Percentiles rank a stretch among this genome's conserved stretches.
Conservation (phyloP, 2,797 vertebrate genomes). For the Gallinago solitaria region DNA sequence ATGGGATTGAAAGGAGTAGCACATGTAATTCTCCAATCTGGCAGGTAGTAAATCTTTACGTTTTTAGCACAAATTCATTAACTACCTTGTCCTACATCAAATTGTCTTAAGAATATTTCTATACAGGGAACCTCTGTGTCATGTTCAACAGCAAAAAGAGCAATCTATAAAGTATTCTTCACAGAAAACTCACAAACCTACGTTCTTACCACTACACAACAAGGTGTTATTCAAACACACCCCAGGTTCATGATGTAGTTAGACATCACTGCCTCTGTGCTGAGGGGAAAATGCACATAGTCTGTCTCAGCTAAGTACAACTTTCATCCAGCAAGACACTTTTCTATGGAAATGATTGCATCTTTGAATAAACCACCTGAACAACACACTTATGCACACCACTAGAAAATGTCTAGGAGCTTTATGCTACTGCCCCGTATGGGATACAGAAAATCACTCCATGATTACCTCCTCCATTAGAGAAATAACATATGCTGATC, state of each 20-base stretch:
- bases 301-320: background rate
- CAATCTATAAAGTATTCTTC: background rate
- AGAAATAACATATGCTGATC: background rate
- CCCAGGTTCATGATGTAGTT: background rate
- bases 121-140: background rate
- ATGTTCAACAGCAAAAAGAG: background rate
- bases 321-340: background rate
- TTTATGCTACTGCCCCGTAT: background rate
- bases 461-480: background rate
- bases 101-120: background rate
- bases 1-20: constrained; percentile 12
- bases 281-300: background rate
- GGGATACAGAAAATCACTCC: background rate
- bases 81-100: background rate
- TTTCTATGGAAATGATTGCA: background rate
- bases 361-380: background rate
- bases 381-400: background rate
- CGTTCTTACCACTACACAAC: background rate
- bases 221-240: background rate
- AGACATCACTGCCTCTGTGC: background rate
- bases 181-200: background rate
- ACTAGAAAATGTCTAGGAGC: background rate
- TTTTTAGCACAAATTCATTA: background rate
- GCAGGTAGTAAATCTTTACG: background rate
- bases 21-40: background rate